Evolutionary conservation across 2,113 vertebrate genomes (phyloP).

Genomic region (Heloderma charlesbogerti): DNA sequence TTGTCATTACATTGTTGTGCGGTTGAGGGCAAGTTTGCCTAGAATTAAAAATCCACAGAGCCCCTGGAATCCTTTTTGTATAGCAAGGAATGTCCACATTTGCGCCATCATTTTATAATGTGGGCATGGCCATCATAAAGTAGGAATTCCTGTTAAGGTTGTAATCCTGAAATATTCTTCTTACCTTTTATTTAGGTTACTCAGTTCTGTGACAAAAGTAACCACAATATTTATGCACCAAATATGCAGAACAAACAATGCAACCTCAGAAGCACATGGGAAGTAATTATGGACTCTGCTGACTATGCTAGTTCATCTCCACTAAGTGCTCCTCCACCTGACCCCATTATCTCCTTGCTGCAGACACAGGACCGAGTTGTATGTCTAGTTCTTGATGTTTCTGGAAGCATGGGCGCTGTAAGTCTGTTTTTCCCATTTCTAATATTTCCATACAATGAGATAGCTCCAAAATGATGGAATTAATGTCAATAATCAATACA

Average conservation of each 20-base stretch:
- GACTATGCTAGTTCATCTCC: constrained; percentile 60
- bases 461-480: not conserved
- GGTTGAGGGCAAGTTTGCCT: too few relatives aligned
- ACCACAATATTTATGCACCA: constrained; percentile 76
- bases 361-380: constrained; percentile 60
- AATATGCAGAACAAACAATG: constrained; percentile 81
- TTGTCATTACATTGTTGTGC: not conserved
- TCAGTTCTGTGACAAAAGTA: constrained; percentile 72
- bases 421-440: constrained; percentile 22
- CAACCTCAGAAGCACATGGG: constrained; percentile 70
- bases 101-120: not conserved
- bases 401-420: constrained; percentile 71
- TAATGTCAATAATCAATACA: not conserved
- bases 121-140: too few relatives aligned
- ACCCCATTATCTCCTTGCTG: constrained; percentile 66
- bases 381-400: constrained; percentile 78
- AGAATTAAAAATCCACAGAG: not conserved
- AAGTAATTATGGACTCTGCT: constrained; percentile 72
- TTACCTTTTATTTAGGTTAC: constrained; percentile 65
- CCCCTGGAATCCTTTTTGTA: not conserved
- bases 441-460: not conserved
- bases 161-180: not conserved
- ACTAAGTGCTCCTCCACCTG: constrained; percentile 20
- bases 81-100: not conserved
- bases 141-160: not conserved